These are phyloP conservation scores for Epinotia bilunana DNA, from an alignment of 2,888 invertebrate species.

Conservation along the genomic window DNA sequence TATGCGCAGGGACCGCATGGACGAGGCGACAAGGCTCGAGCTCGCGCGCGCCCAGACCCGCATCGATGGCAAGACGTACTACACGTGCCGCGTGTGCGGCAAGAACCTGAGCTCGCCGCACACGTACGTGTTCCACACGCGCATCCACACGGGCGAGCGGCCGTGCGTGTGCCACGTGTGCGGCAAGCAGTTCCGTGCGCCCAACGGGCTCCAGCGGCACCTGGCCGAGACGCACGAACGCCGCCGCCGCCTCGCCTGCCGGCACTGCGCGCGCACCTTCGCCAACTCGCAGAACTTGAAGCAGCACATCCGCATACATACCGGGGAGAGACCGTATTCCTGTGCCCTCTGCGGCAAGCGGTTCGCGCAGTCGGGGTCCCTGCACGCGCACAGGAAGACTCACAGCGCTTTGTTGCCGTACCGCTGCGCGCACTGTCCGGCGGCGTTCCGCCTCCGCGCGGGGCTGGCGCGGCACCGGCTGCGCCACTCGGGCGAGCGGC, in stretches of 20 bases:
- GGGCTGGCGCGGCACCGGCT: constrained; percentile 84
- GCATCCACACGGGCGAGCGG: constrained; percentile 87
- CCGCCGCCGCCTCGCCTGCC: constrained; percentile 84
- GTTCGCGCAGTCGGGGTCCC: constrained; percentile 87
- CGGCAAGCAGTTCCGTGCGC: constrained; percentile 87
- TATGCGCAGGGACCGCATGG: constrained; percentile 68
- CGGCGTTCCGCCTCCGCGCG: constrained; percentile 84
- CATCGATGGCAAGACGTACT: constrained; percentile 81
- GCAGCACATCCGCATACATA: constrained; percentile 76
- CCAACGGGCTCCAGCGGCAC: constrained; percentile 86
- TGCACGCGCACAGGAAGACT: constrained; percentile 86
- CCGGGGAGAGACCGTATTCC: constrained; percentile 82
- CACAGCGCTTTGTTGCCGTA: constrained; percentile 84
- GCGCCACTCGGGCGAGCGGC: constrained; percentile 86
- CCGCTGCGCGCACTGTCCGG: constrained; percentile 85
- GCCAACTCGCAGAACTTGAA: constrained; percentile 78
- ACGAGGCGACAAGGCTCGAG: constrained; percentile 66
- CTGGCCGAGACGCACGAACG: constrained; percentile 86
- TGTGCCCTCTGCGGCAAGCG: constrained; percentile 86
- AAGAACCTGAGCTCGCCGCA: constrained; percentile 85
- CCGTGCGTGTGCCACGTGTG: constrained; percentile 87
- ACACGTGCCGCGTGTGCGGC: constrained; percentile 84
- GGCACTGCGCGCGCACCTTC: constrained; percentile 79
- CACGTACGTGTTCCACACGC: constrained; percentile 85
- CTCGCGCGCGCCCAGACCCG: constrained; percentile 65